Evolutionary conservation across 1,140 invertebrate species (phyloP).

Genomic region (Bombyx mori): ASM3026992v2 NC_085110.1:10104001-10104500

Average conservation of each 20-base stretch:
- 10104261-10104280: conserved; percentile 66
- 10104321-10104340: conserved; percentile 58
- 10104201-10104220: conserved; percentile 39
- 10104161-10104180: conserved; percentile 72
- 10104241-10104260: conserved; percentile 32
- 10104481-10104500: too few species aligned
- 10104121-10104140: conserved; percentile 73
- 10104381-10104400: conserved; percentile 66
- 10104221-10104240: conserved; percentile 37
- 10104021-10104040: conserved; percentile 65
- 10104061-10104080: conserved; percentile 70
- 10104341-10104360: conserved; percentile 69
- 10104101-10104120: conserved; percentile 72
- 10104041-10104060: conserved; percentile 73
- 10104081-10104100: conserved; percentile 71
- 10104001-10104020: conserved; percentile 49
- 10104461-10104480: conserved; percentile 30
- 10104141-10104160: conserved; percentile 68
- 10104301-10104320: conserved; percentile 57
- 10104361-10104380: conserved; percentile 73
- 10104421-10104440: conserved; percentile 34
- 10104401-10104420: conserved; percentile 53
- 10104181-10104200: conserved; percentile 68
- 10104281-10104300: conserved; percentile 74
- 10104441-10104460: conserved; percentile 62